Evolutionary conservation across 2,888 invertebrate genomes (phyloP).

Genomic region (Cloeon dipterum): DNA sequence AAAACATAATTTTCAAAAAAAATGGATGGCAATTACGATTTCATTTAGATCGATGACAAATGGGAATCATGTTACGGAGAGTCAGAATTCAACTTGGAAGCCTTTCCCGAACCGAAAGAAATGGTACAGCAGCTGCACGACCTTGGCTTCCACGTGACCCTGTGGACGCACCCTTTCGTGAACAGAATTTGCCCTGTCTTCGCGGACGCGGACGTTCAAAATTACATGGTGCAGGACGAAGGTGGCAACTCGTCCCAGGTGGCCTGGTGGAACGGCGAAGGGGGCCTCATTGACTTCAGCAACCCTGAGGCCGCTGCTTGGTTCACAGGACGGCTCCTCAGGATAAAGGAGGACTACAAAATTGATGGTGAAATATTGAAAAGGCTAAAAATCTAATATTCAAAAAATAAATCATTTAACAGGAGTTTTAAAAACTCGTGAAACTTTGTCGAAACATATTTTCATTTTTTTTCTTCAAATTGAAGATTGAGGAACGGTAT

Average conservation of each 20-base stretch:
- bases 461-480: no score
- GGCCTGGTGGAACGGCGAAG: conserved; percentile 10
- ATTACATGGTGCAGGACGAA: neutral
- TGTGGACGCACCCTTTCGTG: conserved; percentile 77
- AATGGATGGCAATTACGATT: no score
- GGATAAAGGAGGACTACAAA: neutral
- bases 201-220: conserved; percentile 23
- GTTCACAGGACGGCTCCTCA: conserved; percentile 12
- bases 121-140: conserved; percentile 29
- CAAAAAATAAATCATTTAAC: no score
- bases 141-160: conserved; percentile 45
- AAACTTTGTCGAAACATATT: no score
- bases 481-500: no score
- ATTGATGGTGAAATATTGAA: no score
- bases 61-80: conserved; percentile 79
- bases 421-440: no score
- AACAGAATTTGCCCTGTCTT: conserved; percentile 42
- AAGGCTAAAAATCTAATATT: no score
- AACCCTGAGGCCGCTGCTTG: conserved; percentile 34
- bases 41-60: conserved; percentile 51
- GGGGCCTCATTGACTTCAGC: conserved; percentile 47
- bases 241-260: neutral
- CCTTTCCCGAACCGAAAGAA: conserved; percentile 40
- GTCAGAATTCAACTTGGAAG: conserved; percentile 38
- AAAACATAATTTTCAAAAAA: no score